These are phyloP conservation scores for Ardeotis arabs DNA, from an alignment of 2,113 vertebrate species.

Conservation along the genomic window DNA sequence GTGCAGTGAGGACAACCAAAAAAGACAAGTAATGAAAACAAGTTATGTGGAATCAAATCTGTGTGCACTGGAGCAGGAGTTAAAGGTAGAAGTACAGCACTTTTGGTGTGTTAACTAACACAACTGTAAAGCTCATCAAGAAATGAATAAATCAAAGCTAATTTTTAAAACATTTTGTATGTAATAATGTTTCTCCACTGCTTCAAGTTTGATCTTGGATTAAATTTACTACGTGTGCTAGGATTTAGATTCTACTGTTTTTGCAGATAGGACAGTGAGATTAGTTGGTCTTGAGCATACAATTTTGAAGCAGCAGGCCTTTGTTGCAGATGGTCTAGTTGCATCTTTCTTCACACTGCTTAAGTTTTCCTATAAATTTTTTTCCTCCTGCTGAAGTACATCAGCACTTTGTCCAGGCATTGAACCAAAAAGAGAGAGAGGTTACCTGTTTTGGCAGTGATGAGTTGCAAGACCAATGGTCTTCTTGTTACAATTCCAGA, in stretches of 20 bases:
- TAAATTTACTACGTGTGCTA: background rate
- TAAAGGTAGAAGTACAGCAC: background rate
- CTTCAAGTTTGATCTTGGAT: background rate
- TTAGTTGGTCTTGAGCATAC: accelerated
- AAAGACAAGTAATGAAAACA: slow-evolving; percentile 43
- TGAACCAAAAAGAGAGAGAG: background rate
- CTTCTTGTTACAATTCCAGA: slow-evolving; percentile 81
- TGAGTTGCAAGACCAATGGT: slow-evolving; percentile 79
- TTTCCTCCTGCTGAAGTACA: background rate
- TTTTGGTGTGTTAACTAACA: background rate
- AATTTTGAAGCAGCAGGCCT: background rate
- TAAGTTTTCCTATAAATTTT: background rate
- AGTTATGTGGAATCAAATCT: background rate
- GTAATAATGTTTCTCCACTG: background rate
- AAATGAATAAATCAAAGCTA: background rate
- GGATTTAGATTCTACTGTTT: background rate
- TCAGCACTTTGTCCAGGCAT: background rate
- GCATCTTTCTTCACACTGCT: background rate
- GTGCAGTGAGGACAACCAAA: slow-evolving; percentile 41
- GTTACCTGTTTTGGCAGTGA: slow-evolving; percentile 82
- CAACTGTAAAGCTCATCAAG: background rate
- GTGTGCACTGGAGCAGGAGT: background rate
- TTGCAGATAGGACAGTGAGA: background rate
- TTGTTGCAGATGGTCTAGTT: background rate
- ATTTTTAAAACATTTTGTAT: background rate